Evolutionary conservation across 2,888 invertebrate species (phyloP).

Genomic region (Stenichneumon culpator): DNA sequence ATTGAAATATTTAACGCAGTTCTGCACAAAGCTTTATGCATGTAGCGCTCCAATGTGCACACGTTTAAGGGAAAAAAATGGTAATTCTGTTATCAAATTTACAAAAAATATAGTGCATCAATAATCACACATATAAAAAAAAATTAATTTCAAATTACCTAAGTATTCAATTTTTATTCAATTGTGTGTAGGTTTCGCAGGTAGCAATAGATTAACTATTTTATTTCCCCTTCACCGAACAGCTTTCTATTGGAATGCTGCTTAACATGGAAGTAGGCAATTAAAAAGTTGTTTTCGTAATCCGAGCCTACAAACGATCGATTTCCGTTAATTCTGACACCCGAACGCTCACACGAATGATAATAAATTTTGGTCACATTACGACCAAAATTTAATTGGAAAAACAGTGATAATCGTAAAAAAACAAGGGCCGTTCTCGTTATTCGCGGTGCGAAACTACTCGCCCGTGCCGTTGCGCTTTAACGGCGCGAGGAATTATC

Average conservation of each 20-base stretch:
- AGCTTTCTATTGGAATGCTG: neutral
- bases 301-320: neutral
- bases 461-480: neutral
- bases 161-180: neutral
- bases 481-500: neutral
- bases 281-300: neutral
- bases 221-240: neutral
- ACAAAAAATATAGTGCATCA: neutral
- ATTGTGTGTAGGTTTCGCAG: neutral
- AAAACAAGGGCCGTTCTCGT: neutral
- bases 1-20: neutral
- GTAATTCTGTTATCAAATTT: neutral
- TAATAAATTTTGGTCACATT: neutral
- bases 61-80: neutral
- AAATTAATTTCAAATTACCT: neutral
- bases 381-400: neutral
- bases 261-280: neutral
- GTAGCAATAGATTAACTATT: neutral
- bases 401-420: neutral
- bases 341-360: neutral
- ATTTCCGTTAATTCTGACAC: neutral
- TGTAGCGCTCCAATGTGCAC: neutral
- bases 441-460: neutral
- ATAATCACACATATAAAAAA: neutral
- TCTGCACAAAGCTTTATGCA: neutral